A percentile compares a stretch with the other conserved stretches of the same genome.
Evolutionary conservation across 2,113 vertebrate genomes (phyloP).

Genomic region (Tupaia chinensis): DNA sequence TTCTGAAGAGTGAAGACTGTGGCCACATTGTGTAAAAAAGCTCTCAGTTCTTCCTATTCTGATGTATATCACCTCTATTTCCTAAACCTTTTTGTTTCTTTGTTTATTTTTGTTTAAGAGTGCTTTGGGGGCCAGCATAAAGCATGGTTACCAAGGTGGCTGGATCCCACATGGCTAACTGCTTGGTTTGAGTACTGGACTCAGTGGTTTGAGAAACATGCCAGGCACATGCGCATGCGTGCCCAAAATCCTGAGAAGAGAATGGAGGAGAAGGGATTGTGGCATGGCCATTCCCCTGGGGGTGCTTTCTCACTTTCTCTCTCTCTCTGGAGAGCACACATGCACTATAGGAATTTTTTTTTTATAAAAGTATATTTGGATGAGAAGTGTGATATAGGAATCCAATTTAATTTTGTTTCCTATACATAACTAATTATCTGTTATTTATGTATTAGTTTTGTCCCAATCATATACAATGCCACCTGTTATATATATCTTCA

Average conservation of each 20-base stretch:
- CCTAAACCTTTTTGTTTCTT: background rate
- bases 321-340: too few relatives aligned
- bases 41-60: background rate
- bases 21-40: background rate
- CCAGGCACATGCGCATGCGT: too few relatives aligned
- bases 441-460: background rate
- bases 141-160: too few relatives aligned
- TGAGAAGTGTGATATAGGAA: background rate
- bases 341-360: background rate
- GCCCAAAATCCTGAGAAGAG: too few relatives aligned
- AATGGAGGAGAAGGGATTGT: too few relatives aligned
- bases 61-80: background rate
- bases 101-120: too few relatives aligned
- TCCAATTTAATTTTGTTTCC: background rate
- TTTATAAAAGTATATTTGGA: background rate
- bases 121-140: too few relatives aligned
- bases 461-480: background rate
- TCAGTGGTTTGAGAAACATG: too few relatives aligned
- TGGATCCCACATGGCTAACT: too few relatives aligned
- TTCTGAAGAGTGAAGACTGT: background rate
- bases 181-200: too few relatives aligned
- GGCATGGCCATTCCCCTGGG: too few relatives aligned
- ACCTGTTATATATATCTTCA: background rate
- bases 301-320: too few relatives aligned
- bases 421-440: background rate